Percentiles rank a stretch among this genome's conserved stretches.
These are phyloP conservation scores for Neosalanx taihuensis DNA, from an alignment of 2,797 vertebrate genomes.

Conservation along the genomic window DNA sequence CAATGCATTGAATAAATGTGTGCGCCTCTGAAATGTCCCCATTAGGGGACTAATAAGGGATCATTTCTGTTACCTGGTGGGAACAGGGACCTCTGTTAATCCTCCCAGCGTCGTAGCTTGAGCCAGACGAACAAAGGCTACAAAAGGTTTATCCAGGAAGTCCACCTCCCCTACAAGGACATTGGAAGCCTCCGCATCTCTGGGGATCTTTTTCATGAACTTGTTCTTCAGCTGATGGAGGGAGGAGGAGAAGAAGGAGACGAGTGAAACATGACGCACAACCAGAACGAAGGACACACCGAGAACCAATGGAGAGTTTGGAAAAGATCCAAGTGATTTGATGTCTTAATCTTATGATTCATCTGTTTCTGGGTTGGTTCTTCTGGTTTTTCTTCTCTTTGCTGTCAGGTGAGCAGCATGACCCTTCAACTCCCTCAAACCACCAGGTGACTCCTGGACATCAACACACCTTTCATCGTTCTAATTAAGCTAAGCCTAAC, in stretches of 20 bases:
- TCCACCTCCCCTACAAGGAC: conserved; percentile 95
- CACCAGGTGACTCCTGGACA: not conserved
- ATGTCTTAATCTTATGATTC: no score
- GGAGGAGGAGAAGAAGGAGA: not conserved
- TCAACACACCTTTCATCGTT: not conserved
- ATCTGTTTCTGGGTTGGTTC: not conserved
- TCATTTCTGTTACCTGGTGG: conserved; percentile 95
- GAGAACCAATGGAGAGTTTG: not conserved
- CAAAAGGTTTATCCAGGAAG: conserved; percentile 92
- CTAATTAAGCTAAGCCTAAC: no score
- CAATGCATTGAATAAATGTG: no score
- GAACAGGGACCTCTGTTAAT: conserved; percentile 93
- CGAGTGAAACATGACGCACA: not conserved
- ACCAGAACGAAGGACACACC: not conserved
- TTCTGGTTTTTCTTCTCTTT: not conserved
- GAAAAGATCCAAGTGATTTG: no score
- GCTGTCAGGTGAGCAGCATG: not conserved
- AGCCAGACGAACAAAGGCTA: conserved; percentile 89
- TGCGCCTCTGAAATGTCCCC: no score
- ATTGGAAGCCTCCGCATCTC: conserved; percentile 93
- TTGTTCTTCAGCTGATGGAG: conserved; percentile 87
- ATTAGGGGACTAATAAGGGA: no score
- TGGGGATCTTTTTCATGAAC: conserved; percentile 99
- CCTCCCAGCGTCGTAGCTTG: conserved; percentile 91
- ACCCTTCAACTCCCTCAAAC: not conserved